These are phyloP conservation scores for Galago senegalensis DNA, from an alignment of 2,797 vertebrate genomes.

Conservation along the genomic window DNA sequence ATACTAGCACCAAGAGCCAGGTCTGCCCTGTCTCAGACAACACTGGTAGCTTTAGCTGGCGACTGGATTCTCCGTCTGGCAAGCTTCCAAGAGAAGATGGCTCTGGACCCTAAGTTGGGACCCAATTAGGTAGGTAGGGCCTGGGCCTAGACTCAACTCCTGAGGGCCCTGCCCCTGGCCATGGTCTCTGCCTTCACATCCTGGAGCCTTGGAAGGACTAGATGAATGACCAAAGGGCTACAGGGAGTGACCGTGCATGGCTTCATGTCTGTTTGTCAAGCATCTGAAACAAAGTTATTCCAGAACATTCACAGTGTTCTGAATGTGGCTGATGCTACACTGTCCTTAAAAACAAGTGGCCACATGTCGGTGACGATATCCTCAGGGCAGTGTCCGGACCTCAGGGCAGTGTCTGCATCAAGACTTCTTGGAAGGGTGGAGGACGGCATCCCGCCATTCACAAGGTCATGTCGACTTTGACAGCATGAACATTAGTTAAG, in stretches of 20 bases:
- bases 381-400: background rate
- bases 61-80: background rate
- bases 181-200: background rate
- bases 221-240: background rate
- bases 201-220: background rate
- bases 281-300: background rate
- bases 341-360: too few relatives aligned
- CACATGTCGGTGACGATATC: background rate
- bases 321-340: rapidly evolving
- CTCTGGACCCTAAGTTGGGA: background rate
- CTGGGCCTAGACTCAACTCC: background rate
- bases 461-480: background rate
- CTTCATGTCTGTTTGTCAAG: background rate
- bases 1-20: too few relatives aligned
- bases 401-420: rapidly evolving
- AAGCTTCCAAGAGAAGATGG: background rate
- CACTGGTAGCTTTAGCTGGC: rapidly evolving
- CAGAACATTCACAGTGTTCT: background rate
- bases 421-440: background rate
- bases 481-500: background rate
- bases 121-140: background rate
- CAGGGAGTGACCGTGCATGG: rapidly evolving
- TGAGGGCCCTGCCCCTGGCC: background rate
- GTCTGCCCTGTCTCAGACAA: too few relatives aligned
- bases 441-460: too few relatives aligned